Base-by-base conservation (phyloP, 2,888 invertebrate genomes). In the Cryptus viduatorius region DNA sequence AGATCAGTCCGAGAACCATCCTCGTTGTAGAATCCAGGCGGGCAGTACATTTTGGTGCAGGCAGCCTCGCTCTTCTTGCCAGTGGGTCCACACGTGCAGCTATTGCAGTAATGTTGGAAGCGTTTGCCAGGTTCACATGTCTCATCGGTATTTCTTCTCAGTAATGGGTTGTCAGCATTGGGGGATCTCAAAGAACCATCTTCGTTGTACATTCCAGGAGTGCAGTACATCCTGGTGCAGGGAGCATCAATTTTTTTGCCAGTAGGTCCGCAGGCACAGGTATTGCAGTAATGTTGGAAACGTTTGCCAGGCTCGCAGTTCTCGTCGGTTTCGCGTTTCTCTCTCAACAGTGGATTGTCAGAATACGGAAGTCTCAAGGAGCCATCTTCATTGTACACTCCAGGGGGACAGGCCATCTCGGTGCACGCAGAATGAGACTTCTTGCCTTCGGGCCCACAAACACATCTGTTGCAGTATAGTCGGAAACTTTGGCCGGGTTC, bases 381-480 rank as follows among this genome's bases (percentile, higher is more conserved):
- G 0, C 10, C 24, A 50, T 44, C 37, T 10, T 46, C 42, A 24
- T 81, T 50, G 0, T 93, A 93, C 89, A 37, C 8, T 37, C 37
- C 37, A 37, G 37, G 37, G 95, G 95, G 37, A 14, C 89, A 88
- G 2, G 14, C 65, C 75, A 79, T 86, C 53, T 19, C 75, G 12
- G 87, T 88, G 59, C 89, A 89, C 5, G 76, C 67, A 0, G 83
- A 64, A 12, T 50, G 56, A 4, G 65, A 14, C 12, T 12, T 31
- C 4, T 31, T 79, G 31, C 95, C 95, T n/a, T 81, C 69, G 14
- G 69, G 65, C 0, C 80, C 82, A 89, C 95, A 95, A 14, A 94
- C 94, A 88, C 95, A 95, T 90, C 94, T 94, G 87, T 95, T 95
- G 91, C 95, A 95, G 75, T 95, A 95, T 76, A 95, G 48, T 42